A percentile compares a stretch with the other conserved stretches of the same genome.
These are phyloP conservation scores for Euthynnus affinis DNA, from an alignment of 2,797 vertebrate genomes.

Conservation along the genomic window DNA sequence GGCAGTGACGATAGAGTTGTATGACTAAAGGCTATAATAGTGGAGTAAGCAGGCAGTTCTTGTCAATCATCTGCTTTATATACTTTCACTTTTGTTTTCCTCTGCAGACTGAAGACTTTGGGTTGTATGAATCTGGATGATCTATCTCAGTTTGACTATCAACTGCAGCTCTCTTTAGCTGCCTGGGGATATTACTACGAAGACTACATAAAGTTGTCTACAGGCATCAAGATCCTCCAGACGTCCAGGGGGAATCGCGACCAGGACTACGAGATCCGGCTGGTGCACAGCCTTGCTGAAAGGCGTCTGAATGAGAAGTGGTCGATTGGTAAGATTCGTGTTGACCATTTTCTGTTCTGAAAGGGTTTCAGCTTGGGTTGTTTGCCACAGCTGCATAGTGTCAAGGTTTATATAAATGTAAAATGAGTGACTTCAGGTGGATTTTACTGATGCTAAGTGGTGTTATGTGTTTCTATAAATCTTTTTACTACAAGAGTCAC, in stretches of 20 bases:
- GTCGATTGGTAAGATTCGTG: constrained; percentile 83
- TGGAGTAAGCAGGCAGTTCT: background rate
- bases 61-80: background rate
- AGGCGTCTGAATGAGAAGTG: constrained; percentile 90
- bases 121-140: constrained; percentile 88
- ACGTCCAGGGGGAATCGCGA: constrained; percentile 84
- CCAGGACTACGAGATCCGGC: constrained; percentile 88
- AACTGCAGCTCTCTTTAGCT: constrained; percentile 87
- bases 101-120: constrained; percentile 83
- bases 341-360: background rate
- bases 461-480: constrained; percentile 35
- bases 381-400: constrained; percentile 2
- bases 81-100: constrained; percentile 38
- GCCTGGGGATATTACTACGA: constrained; percentile 90
- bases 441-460: constrained; percentile 6
- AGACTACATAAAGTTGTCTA: constrained; percentile 88
- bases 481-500: background rate
- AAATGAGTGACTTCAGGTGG: constrained; percentile 5
- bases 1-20: background rate
- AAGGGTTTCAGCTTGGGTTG: background rate
- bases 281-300: constrained; percentile 87
- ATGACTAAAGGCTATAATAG: background rate
- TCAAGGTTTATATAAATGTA: background rate
- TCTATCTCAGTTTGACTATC: constrained; percentile 86
- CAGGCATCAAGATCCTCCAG: constrained; percentile 86